These are phyloP conservation scores for Amphibalanus amphitrite DNA, from an alignment of 1,140 invertebrate species.

Conservation along the genomic window DNA sequence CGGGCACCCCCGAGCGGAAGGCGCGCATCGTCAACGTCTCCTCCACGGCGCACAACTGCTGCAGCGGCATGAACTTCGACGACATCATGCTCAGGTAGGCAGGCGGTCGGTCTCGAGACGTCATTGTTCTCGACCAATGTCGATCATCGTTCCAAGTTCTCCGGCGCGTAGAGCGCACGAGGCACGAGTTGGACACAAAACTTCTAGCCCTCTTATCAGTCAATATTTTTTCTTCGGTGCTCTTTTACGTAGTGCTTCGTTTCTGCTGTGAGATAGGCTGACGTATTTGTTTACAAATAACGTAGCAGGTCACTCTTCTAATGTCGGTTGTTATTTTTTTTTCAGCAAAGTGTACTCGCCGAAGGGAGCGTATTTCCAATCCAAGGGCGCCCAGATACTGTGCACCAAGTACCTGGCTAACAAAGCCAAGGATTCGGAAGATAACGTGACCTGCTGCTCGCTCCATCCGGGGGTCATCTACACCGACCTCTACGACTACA, in stretches of 20 bases:
- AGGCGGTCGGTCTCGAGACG: too few relatives aligned
- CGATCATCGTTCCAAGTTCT: too few relatives aligned
- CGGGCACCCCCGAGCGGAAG: slow-evolving; percentile 29
- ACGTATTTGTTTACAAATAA: too few relatives aligned
- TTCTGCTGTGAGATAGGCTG: too few relatives aligned
- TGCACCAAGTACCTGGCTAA: slow-evolving; percentile 49
- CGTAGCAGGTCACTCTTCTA: too few relatives aligned
- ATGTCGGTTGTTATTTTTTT: too few relatives aligned
- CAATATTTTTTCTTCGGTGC: too few relatives aligned
- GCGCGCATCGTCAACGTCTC: slow-evolving; percentile 72
- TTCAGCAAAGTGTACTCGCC: slow-evolving; percentile 37
- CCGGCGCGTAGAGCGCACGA: too few relatives aligned
- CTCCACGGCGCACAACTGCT: slow-evolving; percentile 51
- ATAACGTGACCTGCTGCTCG: slow-evolving; percentile 44
- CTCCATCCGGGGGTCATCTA: slow-evolving; percentile 78
- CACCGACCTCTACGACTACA: slow-evolving; percentile 50
- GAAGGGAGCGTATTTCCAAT: slow-evolving; percentile 58
- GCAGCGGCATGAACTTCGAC: slow-evolving; percentile 49
- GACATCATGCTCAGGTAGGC: slow-evolving; percentile 56
- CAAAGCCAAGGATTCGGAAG: slow-evolving; percentile 34
- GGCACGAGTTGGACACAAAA: too few relatives aligned
- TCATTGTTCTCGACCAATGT: too few relatives aligned
- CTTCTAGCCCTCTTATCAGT: too few relatives aligned
- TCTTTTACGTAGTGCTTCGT: too few relatives aligned
- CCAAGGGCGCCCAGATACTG: slow-evolving; percentile 71